Base-by-base conservation (phyloP, 2,797 vertebrate species). In the Nothura maculosa region DNA sequence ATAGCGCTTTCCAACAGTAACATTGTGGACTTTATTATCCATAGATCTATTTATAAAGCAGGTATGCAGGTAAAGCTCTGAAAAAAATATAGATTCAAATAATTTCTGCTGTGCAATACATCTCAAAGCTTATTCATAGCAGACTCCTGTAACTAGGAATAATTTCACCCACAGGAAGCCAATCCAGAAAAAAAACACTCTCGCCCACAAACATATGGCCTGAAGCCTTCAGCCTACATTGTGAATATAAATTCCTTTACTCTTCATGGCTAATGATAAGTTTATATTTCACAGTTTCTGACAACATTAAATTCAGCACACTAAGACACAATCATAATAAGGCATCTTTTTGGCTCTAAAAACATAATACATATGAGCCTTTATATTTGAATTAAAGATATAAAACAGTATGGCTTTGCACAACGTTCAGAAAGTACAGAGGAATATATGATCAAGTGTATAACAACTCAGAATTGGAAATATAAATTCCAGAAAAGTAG, bases 201-300 rank as follows among this genome's bases (percentile, higher is more conserved):
- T 85, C 38, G 8, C 34, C 47, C 36, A 69, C 5, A 5, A 70
- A 91, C 91, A 73, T 43, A 81, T 82, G 62, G 50, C 87, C 92
- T 92, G 64, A 32, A 92, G 90, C 66, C 76, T 85, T 81, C 80
- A 89, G 52, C 64, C 81, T 80, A 58, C 24, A 1, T 54, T 77
- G 54, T 82, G 75, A 80, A 79, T 82, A 90, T 91, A 77, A 92
- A 95, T 95, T 85, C 54, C 68, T 76, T 0, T 81, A 57, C 55
- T 93, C 43, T 38, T 85, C 86, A 70, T 91, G 27, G 60, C 60
- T 95, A 92, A 96, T 89, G 83, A 90, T 1, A 6, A 80, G 62
- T 87, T 92, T 92, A 69, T 45, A 83, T 87, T 92, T 94, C 90
- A 89, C 62, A 85, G 60, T 85, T 68, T 92, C 68, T 95, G 86